Conservation (phyloP, 2,888 invertebrate species). For the Hipparchia sbordonii region DNA sequence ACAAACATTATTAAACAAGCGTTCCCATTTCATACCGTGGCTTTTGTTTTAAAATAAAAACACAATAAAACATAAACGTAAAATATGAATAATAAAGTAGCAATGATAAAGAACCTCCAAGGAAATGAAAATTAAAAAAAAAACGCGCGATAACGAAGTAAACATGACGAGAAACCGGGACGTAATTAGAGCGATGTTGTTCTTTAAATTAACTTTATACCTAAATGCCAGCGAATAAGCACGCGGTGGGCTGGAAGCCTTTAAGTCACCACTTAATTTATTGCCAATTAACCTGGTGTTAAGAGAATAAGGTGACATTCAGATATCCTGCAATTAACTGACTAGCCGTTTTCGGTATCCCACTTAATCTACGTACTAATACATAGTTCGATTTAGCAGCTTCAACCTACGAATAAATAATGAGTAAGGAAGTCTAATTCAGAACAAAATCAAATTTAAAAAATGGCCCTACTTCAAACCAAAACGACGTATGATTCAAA, state of each 20-base stretch:
- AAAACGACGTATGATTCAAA: too few species aligned
- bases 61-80: background rate
- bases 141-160: slow-evolving; percentile 38
- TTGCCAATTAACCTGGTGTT: slow-evolving; percentile 79
- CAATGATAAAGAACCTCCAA: background rate
- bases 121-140: slow-evolving; percentile 15
- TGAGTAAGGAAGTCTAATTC: too few species aligned
- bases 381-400: background rate
- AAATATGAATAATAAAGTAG: slow-evolving; percentile 2
- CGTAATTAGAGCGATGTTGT: slow-evolving; percentile 70
- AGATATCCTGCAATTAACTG: slow-evolving; percentile 54
- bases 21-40: background rate
- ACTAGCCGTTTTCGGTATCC: slow-evolving; percentile 32
- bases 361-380: background rate
- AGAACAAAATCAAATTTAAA: too few species aligned
- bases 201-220: slow-evolving; percentile 65
- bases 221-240: slow-evolving; percentile 49
- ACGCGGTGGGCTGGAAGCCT: slow-evolving; percentile 63
- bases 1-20: background rate
- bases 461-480: too few species aligned
- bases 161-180: slow-evolving; percentile 45
- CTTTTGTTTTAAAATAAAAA: background rate
- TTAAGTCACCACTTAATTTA: slow-evolving; percentile 77
- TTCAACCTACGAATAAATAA: background rate
- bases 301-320: slow-evolving; percentile 74